phyloP scores from a whole-genome alignment of 2,797 vertebrate species.

The Dendrocincla fuliginosa region DNA sequence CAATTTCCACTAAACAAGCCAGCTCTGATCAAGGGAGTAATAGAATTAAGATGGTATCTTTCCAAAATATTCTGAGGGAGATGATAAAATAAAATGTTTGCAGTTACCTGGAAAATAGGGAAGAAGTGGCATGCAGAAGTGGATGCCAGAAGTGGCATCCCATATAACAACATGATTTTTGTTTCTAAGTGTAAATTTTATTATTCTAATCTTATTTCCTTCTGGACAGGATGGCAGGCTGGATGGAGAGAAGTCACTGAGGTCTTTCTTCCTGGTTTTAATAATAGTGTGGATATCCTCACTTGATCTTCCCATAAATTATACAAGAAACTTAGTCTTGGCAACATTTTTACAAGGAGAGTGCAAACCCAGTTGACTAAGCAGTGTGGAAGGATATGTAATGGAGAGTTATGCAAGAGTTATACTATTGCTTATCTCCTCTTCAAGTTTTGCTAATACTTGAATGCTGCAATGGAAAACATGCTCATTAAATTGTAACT shows the following conservation, averaged over 20 bases:
- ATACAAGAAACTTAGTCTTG: background rate
- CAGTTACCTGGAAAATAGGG: background rate
- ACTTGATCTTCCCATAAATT: background rate
- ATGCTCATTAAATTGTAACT: background rate
- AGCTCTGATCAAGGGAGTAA: background rate
- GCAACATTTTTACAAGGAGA: background rate
- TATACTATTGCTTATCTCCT: background rate
- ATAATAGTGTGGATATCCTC: background rate
- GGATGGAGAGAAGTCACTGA: background rate
- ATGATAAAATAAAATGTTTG: background rate
- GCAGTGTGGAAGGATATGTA: background rate
- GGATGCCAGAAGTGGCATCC: too few species aligned
- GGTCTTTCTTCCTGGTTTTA: background rate
- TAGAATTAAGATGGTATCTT: background rate
- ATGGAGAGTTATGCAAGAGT: background rate
- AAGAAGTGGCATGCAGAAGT: background rate
- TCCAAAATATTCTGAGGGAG: background rate
- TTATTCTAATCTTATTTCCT: background rate
- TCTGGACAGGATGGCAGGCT: background rate
- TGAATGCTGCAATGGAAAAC: background rate
- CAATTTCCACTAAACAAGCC: background rate
- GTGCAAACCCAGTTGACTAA: background rate
- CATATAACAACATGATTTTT: background rate
- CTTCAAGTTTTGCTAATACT: background rate
- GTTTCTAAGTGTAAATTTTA: background rate